phyloP scores from a whole-genome alignment of 2,797 vertebrate species.

The Enteromius unitaeniatus region DNA sequence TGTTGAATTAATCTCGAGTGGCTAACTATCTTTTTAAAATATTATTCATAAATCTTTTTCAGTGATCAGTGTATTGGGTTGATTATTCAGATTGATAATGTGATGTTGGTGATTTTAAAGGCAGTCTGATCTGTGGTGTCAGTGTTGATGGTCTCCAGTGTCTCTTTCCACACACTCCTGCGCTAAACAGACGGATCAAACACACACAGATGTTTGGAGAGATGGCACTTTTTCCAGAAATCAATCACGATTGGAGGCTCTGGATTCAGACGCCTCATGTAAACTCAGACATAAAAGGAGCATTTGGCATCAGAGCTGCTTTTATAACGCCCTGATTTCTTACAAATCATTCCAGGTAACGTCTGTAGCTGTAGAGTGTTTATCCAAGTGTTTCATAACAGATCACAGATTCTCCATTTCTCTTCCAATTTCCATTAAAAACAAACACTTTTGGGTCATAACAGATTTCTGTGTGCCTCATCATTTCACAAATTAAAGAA shows the following conservation, averaged over 20 bases:
- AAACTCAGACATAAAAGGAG: neutral
- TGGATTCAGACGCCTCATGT: neutral
- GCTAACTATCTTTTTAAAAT: neutral
- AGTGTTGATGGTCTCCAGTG: neutral
- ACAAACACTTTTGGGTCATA: no score
- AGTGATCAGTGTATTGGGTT: neutral
- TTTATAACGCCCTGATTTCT: neutral
- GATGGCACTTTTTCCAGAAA: slow-evolving; percentile 48
- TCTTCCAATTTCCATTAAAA: no score
- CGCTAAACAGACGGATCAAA: slow-evolving; percentile 59
- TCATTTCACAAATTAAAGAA: no score
- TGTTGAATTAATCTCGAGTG: neutral
- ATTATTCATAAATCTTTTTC: no score
- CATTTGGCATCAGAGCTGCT: neutral
- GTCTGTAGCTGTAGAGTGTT: neutral
- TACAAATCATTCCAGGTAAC: neutral
- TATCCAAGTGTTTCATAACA: no score
- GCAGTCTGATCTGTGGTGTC: neutral
- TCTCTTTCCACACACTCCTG: neutral
- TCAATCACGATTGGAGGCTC: slow-evolving; percentile 28
- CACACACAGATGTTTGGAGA: slow-evolving; percentile 47
- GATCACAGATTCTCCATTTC: no score
- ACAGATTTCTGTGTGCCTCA: no score
- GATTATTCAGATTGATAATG: no score
- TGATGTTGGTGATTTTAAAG: neutral